phyloP scores from a whole-genome alignment of 2,797 vertebrate genomes.

The Hoplostethus atlanticus region DNA sequence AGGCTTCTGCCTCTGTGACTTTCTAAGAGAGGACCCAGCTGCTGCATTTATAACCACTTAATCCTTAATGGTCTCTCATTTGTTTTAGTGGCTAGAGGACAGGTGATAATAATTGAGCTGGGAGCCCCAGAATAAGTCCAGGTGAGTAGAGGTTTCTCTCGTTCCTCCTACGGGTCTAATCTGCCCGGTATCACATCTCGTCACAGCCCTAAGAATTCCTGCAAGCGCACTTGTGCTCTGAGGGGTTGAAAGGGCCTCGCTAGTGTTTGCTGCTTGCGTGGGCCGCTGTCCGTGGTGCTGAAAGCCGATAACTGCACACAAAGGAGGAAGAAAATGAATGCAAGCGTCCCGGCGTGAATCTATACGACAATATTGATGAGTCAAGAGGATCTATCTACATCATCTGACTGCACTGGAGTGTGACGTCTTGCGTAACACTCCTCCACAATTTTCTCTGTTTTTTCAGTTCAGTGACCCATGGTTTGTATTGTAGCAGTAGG shows the following conservation, averaged over 20 bases:
- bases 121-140: too few species aligned
- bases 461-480: slow-evolving; percentile 1
- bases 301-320: slow-evolving; percentile 46
- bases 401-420: slow-evolving; percentile 1
- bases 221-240: slow-evolving; percentile 27
- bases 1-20: slow-evolving; percentile 19
- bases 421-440: slow-evolving; percentile 24
- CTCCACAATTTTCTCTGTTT: slow-evolving; percentile 6
- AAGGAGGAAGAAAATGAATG: slow-evolving; percentile 33
- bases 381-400: slow-evolving; percentile 19
- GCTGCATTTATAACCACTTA: slow-evolving; percentile 12
- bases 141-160: background rate
- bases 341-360: slow-evolving; percentile 14
- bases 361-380: slow-evolving; percentile 15
- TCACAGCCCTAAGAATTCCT: slow-evolving; percentile 15
- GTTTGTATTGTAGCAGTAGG: background rate
- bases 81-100: background rate
- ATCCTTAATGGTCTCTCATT: background rate
- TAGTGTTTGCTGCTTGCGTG: slow-evolving; percentile 25
- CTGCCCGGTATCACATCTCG: slow-evolving; percentile 18
- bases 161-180: background rate
- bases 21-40: slow-evolving; percentile 11
- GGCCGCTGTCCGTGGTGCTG: slow-evolving; percentile 52
- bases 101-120: too few species aligned
- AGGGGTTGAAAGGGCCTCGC: background rate